phyloP scores from a whole-genome alignment of 2,113 vertebrate species.

The Phrynocephalus versicolor region DNA sequence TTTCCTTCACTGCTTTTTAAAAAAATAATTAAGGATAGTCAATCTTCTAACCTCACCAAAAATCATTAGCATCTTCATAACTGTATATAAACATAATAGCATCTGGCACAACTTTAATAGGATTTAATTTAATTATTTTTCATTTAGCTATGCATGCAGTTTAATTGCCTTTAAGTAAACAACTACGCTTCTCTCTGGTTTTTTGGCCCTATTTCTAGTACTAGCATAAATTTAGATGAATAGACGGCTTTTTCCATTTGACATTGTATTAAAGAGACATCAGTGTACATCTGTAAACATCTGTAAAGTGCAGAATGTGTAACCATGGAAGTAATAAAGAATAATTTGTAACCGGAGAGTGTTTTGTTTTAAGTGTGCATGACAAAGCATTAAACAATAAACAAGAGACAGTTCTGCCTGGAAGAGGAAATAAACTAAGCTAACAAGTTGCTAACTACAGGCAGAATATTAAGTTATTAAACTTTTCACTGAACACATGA shows the following conservation, averaged over 20 bases:
- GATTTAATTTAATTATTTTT: slow-evolving; percentile 44
- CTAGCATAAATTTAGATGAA: slow-evolving; percentile 31
- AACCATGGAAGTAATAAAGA: background rate
- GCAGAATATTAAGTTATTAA: background rate
- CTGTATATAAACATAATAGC: slow-evolving; percentile 39
- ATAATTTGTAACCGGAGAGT: background rate
- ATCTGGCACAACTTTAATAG: slow-evolving; percentile 44
- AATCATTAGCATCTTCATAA: slow-evolving; percentile 20
- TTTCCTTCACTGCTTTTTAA: slow-evolving; percentile 43
- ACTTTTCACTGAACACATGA: too few relatives aligned
- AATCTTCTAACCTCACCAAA: slow-evolving; percentile 22
- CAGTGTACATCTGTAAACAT: background rate
- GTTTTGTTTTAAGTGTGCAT: background rate
- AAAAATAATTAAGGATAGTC: slow-evolving; percentile 23
- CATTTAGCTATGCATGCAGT: slow-evolving; percentile 52
- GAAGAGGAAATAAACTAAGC: background rate
- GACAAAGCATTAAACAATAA: slow-evolving; percentile 24
- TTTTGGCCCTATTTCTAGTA: slow-evolving; percentile 36
- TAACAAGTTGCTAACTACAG: background rate
- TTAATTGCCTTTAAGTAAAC: slow-evolving; percentile 58
- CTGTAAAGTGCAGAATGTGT: slow-evolving; percentile 13
- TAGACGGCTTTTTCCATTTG: slow-evolving; percentile 29
- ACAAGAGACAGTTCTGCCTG: slow-evolving; percentile 4
- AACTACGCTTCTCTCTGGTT: slow-evolving; percentile 31
- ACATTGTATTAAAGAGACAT: slow-evolving; percentile 38